phyloP scores from a whole-genome alignment of 2,797 vertebrate genomes.

The Myotis myotis region DNA sequence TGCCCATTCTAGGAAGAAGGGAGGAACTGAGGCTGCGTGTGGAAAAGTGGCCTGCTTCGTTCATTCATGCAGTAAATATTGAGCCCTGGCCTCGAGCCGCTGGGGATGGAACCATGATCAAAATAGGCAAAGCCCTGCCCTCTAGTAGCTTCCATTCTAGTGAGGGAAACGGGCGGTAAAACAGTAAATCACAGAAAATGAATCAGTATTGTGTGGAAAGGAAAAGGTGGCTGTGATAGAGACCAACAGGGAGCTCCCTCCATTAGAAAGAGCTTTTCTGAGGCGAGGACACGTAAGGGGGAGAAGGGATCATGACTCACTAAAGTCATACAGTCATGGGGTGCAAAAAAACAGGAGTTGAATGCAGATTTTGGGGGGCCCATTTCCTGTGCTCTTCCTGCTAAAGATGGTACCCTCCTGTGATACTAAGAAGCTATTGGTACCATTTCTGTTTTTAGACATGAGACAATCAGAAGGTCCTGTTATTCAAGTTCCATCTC shows the following conservation, averaged over 20 bases:
- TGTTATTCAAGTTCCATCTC: background rate
- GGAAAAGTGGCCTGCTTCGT: background rate
- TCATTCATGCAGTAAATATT: background rate
- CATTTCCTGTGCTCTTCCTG: background rate
- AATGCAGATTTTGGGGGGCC: background rate
- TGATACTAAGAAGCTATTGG: background rate
- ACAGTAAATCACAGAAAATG: background rate
- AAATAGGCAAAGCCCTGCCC: background rate
- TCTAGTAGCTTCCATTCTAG: background rate
- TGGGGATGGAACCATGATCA: background rate
- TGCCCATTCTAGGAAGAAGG: background rate
- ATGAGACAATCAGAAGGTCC: background rate
- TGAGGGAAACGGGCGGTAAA: background rate
- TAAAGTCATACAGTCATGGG: background rate
- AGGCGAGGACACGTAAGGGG: background rate
- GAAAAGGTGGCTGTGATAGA: background rate
- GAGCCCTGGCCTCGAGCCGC: background rate
- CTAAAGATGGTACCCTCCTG: background rate
- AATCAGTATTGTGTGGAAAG: background rate
- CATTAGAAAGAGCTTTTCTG: background rate
- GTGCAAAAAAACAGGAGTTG: background rate
- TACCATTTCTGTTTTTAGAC: constrained; percentile 25
- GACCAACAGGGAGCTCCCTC: background rate
- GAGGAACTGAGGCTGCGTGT: background rate
- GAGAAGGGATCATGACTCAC: background rate